A percentile compares a stretch with the other conserved stretches of the same genome.
These are phyloP conservation scores for Hypocryptadius cinnamomeus DNA, from an alignment of 2,113 vertebrate species.

Conservation along the genomic window DNA sequence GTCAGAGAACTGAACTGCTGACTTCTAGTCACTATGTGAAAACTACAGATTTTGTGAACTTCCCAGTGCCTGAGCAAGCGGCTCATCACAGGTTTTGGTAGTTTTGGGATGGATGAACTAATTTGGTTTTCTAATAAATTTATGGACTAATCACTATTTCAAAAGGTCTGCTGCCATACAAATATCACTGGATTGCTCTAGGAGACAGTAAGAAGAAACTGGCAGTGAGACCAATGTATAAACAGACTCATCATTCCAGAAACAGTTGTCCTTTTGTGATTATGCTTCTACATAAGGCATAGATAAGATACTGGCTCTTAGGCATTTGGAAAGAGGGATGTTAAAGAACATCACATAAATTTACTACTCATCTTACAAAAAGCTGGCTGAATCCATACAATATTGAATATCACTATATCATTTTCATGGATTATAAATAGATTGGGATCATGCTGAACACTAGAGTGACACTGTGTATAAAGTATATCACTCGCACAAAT, in stretches of 20 bases:
- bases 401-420: background rate
- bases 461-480: background rate
- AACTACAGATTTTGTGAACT: background rate
- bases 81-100: background rate
- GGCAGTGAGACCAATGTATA: background rate
- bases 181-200: background rate
- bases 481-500: background rate
- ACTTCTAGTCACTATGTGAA: background rate
- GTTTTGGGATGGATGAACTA: background rate
- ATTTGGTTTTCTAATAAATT: background rate
- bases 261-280: background rate
- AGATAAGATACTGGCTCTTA: background rate
- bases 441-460: background rate
- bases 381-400: background rate
- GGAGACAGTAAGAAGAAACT: background rate
- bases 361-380: background rate
- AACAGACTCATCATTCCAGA: background rate
- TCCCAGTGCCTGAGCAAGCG: background rate
- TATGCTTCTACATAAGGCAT: background rate
- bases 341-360: background rate
- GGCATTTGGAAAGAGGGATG: background rate
- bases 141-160: background rate
- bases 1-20: background rate
- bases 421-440: background rate
- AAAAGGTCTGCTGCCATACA: background rate